These are phyloP conservation scores for Blennius ocellaris DNA, from an alignment of 2,113 vertebrate genomes.

Conservation along the genomic window DNA sequence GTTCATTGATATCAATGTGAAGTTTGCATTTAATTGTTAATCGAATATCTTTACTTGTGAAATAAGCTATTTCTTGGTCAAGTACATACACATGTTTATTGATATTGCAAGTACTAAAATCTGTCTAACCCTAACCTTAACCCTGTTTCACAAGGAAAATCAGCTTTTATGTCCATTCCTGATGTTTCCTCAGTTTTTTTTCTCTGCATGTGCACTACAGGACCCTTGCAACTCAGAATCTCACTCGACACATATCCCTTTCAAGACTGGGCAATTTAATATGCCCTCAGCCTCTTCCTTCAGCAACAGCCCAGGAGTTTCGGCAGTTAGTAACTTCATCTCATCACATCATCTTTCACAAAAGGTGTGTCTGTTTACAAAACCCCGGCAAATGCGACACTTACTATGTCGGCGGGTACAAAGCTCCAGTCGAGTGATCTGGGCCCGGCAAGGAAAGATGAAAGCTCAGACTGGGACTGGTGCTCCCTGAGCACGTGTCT, in stretches of 20 bases:
- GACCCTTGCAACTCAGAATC: constrained; percentile 26
- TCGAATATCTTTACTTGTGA: neutral
- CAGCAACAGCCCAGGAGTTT: constrained; percentile 54
- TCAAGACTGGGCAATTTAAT: constrained; percentile 70
- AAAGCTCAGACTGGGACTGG: constrained; percentile 83
- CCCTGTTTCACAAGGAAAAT: too few relatives aligned
- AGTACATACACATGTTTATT: neutral
- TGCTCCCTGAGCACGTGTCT: constrained; percentile 80
- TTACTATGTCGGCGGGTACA: constrained; percentile 73
- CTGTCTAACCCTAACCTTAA: too few relatives aligned
- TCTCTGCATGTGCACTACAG: constrained; percentile 1
- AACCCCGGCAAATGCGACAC: constrained; percentile 76
- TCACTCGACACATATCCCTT: constrained; percentile 65
- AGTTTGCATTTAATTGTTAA: constrained; percentile 4
- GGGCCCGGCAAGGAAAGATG: constrained; percentile 84
- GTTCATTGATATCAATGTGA: constrained; percentile 5
- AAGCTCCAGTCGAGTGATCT: constrained; percentile 82
- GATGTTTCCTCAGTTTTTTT: constrained; percentile 29
- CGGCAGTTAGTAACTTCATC: constrained; percentile 78
- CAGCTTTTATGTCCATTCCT: neutral
- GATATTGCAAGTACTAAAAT: too few relatives aligned
- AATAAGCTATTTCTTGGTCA: neutral
- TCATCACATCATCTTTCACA: constrained; percentile 66
- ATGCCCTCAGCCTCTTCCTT: constrained; percentile 66
- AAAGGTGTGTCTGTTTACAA: constrained; percentile 84